Percentiles rank a stretch among this genome's conserved stretches.
These are phyloP conservation scores for Lochmaea capreae DNA, from an alignment of 2,888 invertebrate genomes.

Conservation along the genomic window DNA sequence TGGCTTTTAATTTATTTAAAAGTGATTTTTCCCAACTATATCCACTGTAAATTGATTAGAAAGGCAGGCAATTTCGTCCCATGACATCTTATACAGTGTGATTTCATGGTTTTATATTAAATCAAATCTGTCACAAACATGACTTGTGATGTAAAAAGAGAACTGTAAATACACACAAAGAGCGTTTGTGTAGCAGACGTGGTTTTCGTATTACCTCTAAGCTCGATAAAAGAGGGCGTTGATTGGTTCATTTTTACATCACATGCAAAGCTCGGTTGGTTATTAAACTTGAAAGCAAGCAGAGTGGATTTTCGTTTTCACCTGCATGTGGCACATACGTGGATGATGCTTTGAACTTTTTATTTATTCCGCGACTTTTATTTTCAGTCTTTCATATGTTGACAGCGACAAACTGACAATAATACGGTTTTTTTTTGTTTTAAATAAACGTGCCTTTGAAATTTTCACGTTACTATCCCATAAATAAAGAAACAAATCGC, in stretches of 20 bases:
- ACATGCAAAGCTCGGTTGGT: conserved; percentile 55
- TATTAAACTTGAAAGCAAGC: conserved; percentile 60
- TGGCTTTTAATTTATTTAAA: no score
- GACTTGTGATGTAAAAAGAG: conserved; percentile 45
- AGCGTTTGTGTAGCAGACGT: conserved; percentile 48
- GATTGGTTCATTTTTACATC: conserved; percentile 62
- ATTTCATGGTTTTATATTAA: conserved; percentile 47
- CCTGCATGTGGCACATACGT: conserved; percentile 59
- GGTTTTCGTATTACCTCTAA: conserved; percentile 55
- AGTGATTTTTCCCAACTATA: no score
- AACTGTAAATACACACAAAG: conserved; percentile 47
- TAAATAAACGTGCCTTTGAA: no score
- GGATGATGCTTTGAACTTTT: conserved; percentile 62
- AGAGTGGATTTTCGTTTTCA: conserved; percentile 59
- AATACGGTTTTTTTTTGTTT: neutral
- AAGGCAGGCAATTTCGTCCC: neutral
- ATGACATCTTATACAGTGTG: conserved; percentile 9
- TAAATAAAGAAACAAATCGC: conserved; percentile 39
- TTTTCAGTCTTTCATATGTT: conserved; percentile 20
- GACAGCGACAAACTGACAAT: neutral
- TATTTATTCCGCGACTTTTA: conserved; percentile 39
- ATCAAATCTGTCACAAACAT: conserved; percentile 55
- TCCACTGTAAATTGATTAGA: no score
- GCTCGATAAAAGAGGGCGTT: conserved; percentile 60
- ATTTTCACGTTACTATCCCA: conserved; percentile 11